Evolutionary conservation across 1,140 invertebrate genomes (phyloP), one percentile per base, ranked within the genome.

Genomic region (Ephestia elutella): DNA sequence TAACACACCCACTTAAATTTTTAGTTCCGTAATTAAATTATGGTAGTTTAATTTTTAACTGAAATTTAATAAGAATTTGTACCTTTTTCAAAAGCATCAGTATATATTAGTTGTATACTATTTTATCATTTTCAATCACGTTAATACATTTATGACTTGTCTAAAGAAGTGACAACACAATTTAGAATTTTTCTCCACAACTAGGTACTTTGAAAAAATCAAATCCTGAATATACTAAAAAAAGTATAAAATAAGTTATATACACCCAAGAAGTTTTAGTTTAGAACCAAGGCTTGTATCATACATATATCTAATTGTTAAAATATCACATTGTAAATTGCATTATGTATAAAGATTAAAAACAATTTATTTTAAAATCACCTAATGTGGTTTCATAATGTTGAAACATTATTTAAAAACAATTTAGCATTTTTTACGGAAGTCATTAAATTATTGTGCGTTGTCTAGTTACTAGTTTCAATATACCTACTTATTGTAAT

Each of bases 371-470:
- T 2, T 4, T 5, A 38, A 28, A 11, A 38, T 38, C 32, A 38
- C 32, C 8, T 2, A 15, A 44, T 15, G 38, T 15, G 13, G 15
- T 44, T 15, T 35, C 15, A n/a, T 44, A 15, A 17, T 44, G 38
- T 44, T 44, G n/a, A 44, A 44, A 15, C 15, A 44, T 35, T 11
- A 2, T 44, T n/a, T 10, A 44, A 44, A 15, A 44, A 15, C 38
- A n/a, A 15, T 44, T 44, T 10, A 44, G n/a, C 38, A 8, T 44
- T 44, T 38, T 44, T 44, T 15, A 44, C 15, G 38, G 61, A 73
- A 82, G 72, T 86, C 80, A 78, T 75, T 82, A 84, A 83, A 78
- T 81, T 81, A 83, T 86, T 80, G 70, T 77, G 75, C 67, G 73
- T 81, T 82, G 73, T 80, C 63, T 78, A 79, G 71, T 81, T 75